Percentiles rank a stretch among this genome's conserved stretches.
These are phyloP conservation scores for Apoderus coryli DNA, from an alignment of 2,888 invertebrate genomes.

Conservation along the genomic window DNA sequence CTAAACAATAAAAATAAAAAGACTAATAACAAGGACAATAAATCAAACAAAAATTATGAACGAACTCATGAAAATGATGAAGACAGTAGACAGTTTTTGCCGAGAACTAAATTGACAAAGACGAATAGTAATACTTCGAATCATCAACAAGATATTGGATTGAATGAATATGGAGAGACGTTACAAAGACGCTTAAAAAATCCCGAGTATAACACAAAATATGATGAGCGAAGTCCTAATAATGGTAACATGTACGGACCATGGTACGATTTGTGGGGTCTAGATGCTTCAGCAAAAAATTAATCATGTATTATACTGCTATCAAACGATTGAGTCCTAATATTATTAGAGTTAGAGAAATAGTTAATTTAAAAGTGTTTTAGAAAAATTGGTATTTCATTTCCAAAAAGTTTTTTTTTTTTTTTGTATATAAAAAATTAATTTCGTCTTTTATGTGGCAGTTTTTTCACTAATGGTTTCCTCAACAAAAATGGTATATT, in stretches of 20 bases:
- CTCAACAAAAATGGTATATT: too few species aligned
- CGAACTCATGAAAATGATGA: conserved; percentile 30
- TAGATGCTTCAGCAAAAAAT: conserved; percentile 42
- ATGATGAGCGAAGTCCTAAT: conserved; percentile 37
- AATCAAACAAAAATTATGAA: conserved; percentile 26
- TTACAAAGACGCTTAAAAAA: conserved; percentile 32
- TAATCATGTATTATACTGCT: conserved; percentile 10
- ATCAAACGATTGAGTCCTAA: not conserved
- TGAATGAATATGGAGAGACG: conserved; percentile 33
- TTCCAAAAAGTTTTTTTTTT: too few species aligned
- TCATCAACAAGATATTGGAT: conserved; percentile 27
- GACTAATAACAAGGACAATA: conserved; percentile 17
- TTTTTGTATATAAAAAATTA: too few species aligned
- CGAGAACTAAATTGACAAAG: conserved; percentile 55
- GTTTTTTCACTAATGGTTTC: too few species aligned
- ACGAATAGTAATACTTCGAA: conserved; percentile 32
- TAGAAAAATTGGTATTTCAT: too few species aligned
- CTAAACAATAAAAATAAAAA: conserved; percentile 17
- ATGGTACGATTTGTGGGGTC: conserved; percentile 80
- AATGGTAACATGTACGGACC: conserved; percentile 68
- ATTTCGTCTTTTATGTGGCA: too few species aligned
- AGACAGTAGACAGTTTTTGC: conserved; percentile 44
- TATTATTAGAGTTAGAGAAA: conserved; percentile 1
- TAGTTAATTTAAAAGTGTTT: conserved; percentile 1
- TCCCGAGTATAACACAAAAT: conserved; percentile 29